Evolutionary conservation across 2,797 vertebrate species (phyloP).

Genomic region (Tauraco hartlaubi): DNA sequence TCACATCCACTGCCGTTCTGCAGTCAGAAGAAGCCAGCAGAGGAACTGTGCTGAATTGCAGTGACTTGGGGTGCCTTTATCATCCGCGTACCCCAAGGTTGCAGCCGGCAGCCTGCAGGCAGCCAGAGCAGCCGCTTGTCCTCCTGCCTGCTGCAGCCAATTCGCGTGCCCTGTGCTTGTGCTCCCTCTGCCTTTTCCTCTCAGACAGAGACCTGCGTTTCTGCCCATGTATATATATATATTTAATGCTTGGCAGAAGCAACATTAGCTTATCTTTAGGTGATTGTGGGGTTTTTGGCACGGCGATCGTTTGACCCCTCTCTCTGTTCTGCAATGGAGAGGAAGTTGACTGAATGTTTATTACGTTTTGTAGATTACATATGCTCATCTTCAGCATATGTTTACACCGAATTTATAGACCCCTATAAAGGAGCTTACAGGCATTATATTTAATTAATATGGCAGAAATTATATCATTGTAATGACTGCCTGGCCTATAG

Average conservation of each 20-base stretch:
- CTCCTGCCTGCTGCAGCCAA: background rate
- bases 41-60: background rate
- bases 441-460: conserved; percentile 65
- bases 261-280: background rate
- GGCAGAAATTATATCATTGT: conserved; percentile 59
- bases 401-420: conserved; percentile 44
- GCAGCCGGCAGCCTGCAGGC: background rate
- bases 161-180: fast-evolving
- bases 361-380: background rate
- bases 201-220: background rate
- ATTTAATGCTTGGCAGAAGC: background rate
- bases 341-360: background rate
- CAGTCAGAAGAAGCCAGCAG: background rate
- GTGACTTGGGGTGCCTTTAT: background rate
- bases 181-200: background rate
- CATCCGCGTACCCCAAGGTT: fast-evolving
- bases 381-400: background rate
- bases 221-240: background rate
- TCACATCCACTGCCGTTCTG: background rate
- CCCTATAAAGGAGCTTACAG: conserved; percentile 33
- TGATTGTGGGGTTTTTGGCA: background rate
- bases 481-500: conserved; percentile 54
- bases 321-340: background rate
- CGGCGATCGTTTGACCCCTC: background rate
- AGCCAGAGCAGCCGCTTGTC: background rate